Base-by-base conservation (phyloP, 1,140 invertebrate genomes). In the Hormaphis cornu region DNA sequence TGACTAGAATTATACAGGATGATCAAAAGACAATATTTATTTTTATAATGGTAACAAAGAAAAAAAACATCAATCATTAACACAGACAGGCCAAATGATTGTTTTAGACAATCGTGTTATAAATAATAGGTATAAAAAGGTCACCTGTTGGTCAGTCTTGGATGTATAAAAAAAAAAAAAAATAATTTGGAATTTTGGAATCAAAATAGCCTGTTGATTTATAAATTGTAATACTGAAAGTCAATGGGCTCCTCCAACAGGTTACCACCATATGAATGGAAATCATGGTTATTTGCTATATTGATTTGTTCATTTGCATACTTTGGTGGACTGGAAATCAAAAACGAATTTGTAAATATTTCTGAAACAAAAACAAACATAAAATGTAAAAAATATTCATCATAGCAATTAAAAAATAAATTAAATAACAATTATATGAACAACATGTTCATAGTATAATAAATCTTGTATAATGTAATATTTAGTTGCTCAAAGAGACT, bases 161-260 rank as follows among this genome's bases (percentile, higher is more conserved):
- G 35, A 48, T 48, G 35, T 42, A 42, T 59, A 33, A 30, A 20
- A 46, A 14, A 12, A 63, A 63, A 63, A 54, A 54, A 18, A 16
- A 30, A 18, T 58, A 40, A 58, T 18, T 30, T 50, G 40, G 42
- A 66, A 66, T 30, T 48, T 48, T 66, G 12, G 37, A 63, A 66
- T 6, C 40, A 33, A 48, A 50, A 24, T 33, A 48, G 44, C 61
- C 4, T 5, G 28, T 37, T 20, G 24, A 50, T 66, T 58, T 48
- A 66, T 66, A 66, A 66, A 66, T 66, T 66, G 26, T 66, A 66
- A 48, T 66, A 66, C 46, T 66, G 61, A 50, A 66, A 66, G 42
- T 66, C 61, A 48, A 66, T 66, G 20, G 61, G n/a, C 28, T 66
- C 61, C 28, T 66, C 61, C 61, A 66, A 66, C 12, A 66, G 12